phyloP scores from a whole-genome alignment of 2,113 vertebrate species.

The Okapia johnstoni region DNA sequence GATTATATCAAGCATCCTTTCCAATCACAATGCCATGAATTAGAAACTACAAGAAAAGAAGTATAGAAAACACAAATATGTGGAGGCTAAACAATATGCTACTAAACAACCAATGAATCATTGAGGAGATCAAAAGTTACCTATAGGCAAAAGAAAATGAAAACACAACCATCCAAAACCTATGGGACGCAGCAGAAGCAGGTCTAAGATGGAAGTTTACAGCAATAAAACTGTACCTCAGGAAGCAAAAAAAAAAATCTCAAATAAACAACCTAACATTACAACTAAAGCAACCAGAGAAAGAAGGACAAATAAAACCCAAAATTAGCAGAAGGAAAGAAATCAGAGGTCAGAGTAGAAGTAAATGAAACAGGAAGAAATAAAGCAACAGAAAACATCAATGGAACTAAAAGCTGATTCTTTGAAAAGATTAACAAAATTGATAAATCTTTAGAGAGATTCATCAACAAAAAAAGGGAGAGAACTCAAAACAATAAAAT shows the following conservation, averaged over 20 bases:
- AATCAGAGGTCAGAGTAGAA: not conserved
- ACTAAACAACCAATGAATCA: not conserved
- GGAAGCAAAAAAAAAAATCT: not conserved
- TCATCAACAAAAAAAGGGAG: not conserved
- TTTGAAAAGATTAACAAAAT: not conserved
- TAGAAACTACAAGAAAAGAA: not conserved
- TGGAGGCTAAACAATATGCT: not conserved
- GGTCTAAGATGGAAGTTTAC: not conserved
- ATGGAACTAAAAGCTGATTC: not conserved
- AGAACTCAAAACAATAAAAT: not conserved
- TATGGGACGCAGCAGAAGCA: not conserved
- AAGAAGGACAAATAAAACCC: not conserved
- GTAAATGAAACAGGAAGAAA: not conserved
- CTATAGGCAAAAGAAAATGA: not conserved
- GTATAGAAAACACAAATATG: not conserved
- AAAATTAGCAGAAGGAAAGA: not conserved
- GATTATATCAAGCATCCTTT: not conserved
- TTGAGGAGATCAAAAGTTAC: not conserved
- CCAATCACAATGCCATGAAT: not conserved
- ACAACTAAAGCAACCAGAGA: not conserved
- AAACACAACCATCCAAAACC: not conserved
- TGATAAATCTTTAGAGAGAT: not conserved
- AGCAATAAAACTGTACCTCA: not conserved
- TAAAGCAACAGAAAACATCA: not conserved
- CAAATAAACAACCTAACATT: not conserved